These are phyloP conservation scores for Oasisia sp. DNA, from an alignment of 2,888 invertebrate genomes.

Conservation along the genomic window DNA sequence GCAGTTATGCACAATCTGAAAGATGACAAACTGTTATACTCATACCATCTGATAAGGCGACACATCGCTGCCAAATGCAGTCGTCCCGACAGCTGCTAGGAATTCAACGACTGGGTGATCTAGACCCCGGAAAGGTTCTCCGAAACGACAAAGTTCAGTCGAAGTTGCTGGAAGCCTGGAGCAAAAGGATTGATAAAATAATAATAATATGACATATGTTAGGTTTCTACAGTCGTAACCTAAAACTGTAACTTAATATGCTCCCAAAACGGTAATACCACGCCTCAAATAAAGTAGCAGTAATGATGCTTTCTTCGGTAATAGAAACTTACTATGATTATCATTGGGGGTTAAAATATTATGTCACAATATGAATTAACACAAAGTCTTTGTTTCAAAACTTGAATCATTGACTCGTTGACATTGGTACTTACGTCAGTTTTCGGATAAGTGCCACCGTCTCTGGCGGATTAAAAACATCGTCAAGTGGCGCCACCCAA, in stretches of 20 bases:
- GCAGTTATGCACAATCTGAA: background rate
- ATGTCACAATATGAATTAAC: too few species aligned
- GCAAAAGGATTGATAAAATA: background rate
- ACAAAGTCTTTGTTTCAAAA: too few species aligned
- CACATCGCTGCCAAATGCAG: background rate
- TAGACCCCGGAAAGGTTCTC: background rate
- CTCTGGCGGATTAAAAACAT: background rate
- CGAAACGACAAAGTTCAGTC: background rate
- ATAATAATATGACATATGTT: too few species aligned
- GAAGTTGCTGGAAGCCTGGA: background rate
- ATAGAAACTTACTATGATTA: too few species aligned
- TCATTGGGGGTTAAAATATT: too few species aligned
- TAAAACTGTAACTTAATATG: too few species aligned
- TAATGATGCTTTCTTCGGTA: too few species aligned
- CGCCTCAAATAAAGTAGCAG: too few species aligned
- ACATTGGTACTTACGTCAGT: background rate
- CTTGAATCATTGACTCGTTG: background rate
- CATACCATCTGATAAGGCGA: background rate
- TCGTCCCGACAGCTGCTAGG: background rate
- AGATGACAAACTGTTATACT: background rate
- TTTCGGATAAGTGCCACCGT: background rate
- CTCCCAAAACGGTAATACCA: too few species aligned
- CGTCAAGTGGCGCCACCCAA: background rate
- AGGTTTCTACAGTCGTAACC: too few species aligned
- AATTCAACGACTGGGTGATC: background rate